Evolutionary conservation across 2,888 invertebrate genomes (phyloP).

Genomic region (Drosophila flavopinicola): DNA sequence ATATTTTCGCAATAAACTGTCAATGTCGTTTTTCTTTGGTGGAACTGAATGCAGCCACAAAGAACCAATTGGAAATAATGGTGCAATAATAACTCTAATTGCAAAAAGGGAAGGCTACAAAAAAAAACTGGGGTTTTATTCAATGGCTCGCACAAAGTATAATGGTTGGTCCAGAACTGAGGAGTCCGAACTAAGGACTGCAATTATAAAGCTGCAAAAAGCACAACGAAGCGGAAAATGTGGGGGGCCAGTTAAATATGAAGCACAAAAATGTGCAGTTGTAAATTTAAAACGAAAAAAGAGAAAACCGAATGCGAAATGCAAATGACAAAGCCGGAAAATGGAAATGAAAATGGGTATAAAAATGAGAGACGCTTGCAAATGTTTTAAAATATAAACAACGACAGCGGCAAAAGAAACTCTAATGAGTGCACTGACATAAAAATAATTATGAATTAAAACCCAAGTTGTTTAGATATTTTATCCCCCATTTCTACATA

Average conservation of each 20-base stretch:
- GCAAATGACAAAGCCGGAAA: slow-evolving; percentile 62
- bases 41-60: not conserved
- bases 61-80: slow-evolving; percentile 6
- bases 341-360: slow-evolving; percentile 26
- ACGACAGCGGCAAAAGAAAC: slow-evolving; percentile 24
- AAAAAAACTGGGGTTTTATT: slow-evolving; percentile 11
- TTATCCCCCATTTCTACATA: slow-evolving; percentile 20
- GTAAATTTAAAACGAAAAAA: slow-evolving; percentile 54
- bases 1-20: not conserved
- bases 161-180: not conserved
- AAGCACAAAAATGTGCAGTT: slow-evolving; percentile 49
- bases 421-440: slow-evolving; percentile 77
- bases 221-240: slow-evolving; percentile 56
- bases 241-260: slow-evolving; percentile 47
- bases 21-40: not conserved
- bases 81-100: slow-evolving; percentile 19
- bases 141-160: slow-evolving; percentile 10
- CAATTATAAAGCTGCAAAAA: slow-evolving; percentile 51
- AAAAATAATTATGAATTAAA: slow-evolving; percentile 79
- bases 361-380: slow-evolving; percentile 28
- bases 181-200: slow-evolving; percentile 23
- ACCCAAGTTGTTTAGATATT: slow-evolving; percentile 61
- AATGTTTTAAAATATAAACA: slow-evolving; percentile 33
- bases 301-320: slow-evolving; percentile 36
- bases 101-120: not conserved